A percentile compares a stretch with the other conserved stretches of the same genome.
Evolutionary conservation across 1,140 invertebrate species (phyloP).

Genomic region (Schlechtendalia chinensis): DNA sequence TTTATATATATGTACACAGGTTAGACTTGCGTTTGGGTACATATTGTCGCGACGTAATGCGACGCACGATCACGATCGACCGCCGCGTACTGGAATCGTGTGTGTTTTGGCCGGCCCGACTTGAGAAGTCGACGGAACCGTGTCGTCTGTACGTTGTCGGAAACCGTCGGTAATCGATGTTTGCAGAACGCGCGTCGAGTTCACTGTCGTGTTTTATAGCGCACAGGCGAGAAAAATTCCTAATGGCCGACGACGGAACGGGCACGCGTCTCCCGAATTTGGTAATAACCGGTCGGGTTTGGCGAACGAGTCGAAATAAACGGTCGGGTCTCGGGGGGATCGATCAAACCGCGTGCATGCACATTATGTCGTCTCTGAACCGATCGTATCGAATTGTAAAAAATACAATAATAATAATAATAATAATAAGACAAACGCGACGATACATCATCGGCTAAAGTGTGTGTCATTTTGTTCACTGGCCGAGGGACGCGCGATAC

Average conservation of each 20-base stretch:
- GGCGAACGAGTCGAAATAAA: constrained; percentile 48
- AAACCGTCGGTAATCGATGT: too few species aligned
- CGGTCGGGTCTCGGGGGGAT: constrained; percentile 14
- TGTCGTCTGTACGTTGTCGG: too few species aligned
- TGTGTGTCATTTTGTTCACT: background rate
- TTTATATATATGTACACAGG: too few species aligned
- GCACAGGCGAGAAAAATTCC: constrained; percentile 39
- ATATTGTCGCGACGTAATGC: too few species aligned
- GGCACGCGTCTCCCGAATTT: constrained; percentile 47
- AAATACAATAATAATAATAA: background rate
- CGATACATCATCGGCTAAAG: background rate
- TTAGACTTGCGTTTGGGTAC: too few species aligned
- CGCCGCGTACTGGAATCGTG: too few species aligned
- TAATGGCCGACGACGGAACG: constrained; percentile 16
- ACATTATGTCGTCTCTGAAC: background rate
- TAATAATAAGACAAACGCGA: constrained; percentile 8
- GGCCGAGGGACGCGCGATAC: background rate
- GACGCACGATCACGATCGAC: too few species aligned
- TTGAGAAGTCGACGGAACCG: too few species aligned
- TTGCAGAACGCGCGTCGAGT: too few species aligned
- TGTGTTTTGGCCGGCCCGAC: too few species aligned
- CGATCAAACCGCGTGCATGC: constrained; percentile 6
- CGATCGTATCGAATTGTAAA: constrained; percentile 30
- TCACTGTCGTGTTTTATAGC: constrained; percentile 5
- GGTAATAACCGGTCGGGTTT: constrained; percentile 37